Base-by-base conservation (phyloP, 2,888 invertebrate species). In the Scelioninae gen. 2 region DNA sequence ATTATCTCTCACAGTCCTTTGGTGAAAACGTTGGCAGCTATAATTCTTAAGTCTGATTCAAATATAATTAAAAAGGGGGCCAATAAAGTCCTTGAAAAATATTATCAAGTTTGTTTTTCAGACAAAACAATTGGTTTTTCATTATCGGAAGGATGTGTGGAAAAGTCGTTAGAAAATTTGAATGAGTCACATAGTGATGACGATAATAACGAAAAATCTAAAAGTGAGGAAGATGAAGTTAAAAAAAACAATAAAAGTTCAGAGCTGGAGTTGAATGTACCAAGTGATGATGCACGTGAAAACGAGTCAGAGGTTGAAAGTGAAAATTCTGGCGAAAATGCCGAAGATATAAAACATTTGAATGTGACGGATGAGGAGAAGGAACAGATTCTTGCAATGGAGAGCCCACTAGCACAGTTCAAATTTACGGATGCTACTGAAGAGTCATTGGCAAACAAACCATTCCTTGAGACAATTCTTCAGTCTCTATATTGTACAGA, bases 351-450 rank as follows among this genome's bases (percentile, higher is more conserved):
- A 0, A 87, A 88, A 72, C 87, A 91, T 67, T 88, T 91, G 55
- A 96, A 96, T 86, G 94, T 96, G 15, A 97, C 97, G 0, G 97
- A 97, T 82, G 97, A 97, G 84, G 96, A 97, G 83, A 97, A 97
- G 82, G 92, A 95, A 80, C 90, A 92, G 69, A 84, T 86, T 70
- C 78, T 87, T 57, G 87, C 87, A 19, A 78, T 83, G 18, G 83
- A 84, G 76, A 78, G 77, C 74, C 76, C 84, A n/a, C 76, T 82
- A 57, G 73, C 68, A 11, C 76, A 74, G 6, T 74, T 68, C 57
- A 79, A 76, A 53, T 58, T 63, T 9, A 58, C 22, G 1, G 57
- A 43, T 16, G 50, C 71, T 1, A 70, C 77, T 7, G 77, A 79
- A 53, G 87, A 82, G 67, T 88, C 88, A 37, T 86, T 90, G 46